phyloP scores from a whole-genome alignment of 1,140 invertebrate genomes.

The Octopus bimaculoides region DNA sequence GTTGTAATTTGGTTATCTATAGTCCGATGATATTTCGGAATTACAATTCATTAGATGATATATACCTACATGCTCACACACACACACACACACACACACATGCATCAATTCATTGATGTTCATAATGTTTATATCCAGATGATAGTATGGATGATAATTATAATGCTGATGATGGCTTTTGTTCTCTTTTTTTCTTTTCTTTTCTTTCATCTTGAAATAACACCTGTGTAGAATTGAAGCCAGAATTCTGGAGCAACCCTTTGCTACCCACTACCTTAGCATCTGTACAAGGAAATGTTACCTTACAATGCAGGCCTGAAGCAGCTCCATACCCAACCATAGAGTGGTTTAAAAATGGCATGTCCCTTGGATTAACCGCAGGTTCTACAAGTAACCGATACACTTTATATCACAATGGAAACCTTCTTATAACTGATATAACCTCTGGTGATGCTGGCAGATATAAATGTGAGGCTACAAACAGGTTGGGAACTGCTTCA shows the following conservation, averaged over 20 bases:
- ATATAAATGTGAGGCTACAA: slow-evolving; percentile 45
- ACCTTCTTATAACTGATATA: slow-evolving; percentile 35
- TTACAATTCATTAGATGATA: too few relatives aligned
- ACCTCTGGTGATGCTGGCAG: slow-evolving; percentile 30
- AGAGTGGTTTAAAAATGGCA: slow-evolving; percentile 88
- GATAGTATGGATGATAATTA: too few relatives aligned
- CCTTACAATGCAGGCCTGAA: slow-evolving; percentile 89
- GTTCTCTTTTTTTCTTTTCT: too few relatives aligned
- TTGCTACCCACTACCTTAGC: slow-evolving; percentile 85
- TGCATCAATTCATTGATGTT: too few relatives aligned
- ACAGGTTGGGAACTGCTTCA: slow-evolving; percentile 31
- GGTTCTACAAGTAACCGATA: slow-evolving; percentile 27
- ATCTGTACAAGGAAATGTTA: slow-evolving; percentile 86
- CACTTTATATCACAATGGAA: slow-evolving; percentile 39
- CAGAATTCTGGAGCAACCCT: slow-evolving; percentile 87
- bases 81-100: too few relatives aligned
- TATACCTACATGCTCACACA: too few relatives aligned
- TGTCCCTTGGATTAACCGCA: slow-evolving; percentile 64
- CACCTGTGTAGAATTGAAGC: slow-evolving; percentile 70
- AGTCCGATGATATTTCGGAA: too few relatives aligned
- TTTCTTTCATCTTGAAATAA: too few relatives aligned
- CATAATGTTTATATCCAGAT: too few relatives aligned
- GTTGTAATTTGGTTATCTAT: too few relatives aligned
- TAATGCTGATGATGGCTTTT: too few relatives aligned
- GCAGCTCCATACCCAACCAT: slow-evolving; percentile 78